These are phyloP conservation scores for Drosophila tropicalis DNA, from an alignment of 1,140 invertebrate species.

Conservation along the genomic window DNA sequence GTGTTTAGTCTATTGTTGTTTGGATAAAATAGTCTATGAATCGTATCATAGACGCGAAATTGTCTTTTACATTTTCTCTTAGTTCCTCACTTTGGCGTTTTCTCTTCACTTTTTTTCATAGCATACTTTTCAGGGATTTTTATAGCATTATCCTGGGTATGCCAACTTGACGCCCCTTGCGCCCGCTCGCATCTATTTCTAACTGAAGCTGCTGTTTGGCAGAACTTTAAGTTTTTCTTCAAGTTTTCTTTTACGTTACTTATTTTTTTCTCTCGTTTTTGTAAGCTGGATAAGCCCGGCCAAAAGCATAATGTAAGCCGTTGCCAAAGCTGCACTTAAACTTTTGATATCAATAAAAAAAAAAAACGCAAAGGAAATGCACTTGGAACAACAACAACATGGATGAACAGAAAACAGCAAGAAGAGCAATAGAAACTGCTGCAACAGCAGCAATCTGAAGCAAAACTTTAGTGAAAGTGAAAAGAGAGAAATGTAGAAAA, in stretches of 20 bases:
- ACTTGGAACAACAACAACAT: constrained; percentile 24
- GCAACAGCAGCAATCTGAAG: constrained; percentile 40
- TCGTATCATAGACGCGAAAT: constrained; percentile 44
- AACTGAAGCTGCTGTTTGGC: constrained; percentile 49
- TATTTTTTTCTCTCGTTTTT: constrained; percentile 41
- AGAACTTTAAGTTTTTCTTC: constrained; percentile 35
- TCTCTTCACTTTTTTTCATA: constrained; percentile 34
- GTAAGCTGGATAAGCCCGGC: constrained; percentile 69
- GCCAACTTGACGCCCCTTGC: constrained; percentile 1
- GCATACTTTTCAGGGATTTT: constrained; percentile 63
- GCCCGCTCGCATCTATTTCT: constrained; percentile 32
- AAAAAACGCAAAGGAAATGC: constrained; percentile 41
- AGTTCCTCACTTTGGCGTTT: neutral
- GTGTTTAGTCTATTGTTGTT: constrained; percentile 15
- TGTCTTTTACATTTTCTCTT: neutral
- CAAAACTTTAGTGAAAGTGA: constrained; percentile 29
- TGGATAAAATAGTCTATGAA: constrained; percentile 10
- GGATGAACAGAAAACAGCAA: constrained; percentile 29
- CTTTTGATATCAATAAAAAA: constrained; percentile 77
- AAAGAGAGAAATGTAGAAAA: constrained; percentile 9
- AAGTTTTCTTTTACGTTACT: constrained; percentile 10
- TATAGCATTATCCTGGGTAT: constrained; percentile 6
- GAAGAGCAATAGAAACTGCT: constrained; percentile 49
- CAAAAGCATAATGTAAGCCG: constrained; percentile 76
- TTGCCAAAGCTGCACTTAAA: constrained; percentile 78